Percentiles rank a stretch among this genome's conserved stretches.
Evolutionary conservation across 2,797 vertebrate species (phyloP).

Genomic region (Mionectes olivaceus): DNA sequence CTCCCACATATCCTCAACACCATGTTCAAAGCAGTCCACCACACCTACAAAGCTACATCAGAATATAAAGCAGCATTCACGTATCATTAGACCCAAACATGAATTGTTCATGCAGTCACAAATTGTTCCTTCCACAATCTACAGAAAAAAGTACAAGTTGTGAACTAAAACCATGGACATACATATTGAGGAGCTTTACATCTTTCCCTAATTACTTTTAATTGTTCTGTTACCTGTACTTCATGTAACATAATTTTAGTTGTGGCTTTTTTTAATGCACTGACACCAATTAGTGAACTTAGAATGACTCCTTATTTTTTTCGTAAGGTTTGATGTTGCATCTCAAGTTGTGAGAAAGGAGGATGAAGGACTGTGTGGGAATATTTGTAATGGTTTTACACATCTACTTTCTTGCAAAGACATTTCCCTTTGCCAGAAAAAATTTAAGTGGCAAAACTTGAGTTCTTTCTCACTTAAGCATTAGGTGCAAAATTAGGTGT

Average conservation of each 20-base stretch:
- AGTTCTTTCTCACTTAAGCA: background rate
- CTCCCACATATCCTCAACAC: too few species aligned
- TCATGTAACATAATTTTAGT: background rate
- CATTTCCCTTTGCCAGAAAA: background rate
- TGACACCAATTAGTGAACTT: background rate
- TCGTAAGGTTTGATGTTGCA: background rate
- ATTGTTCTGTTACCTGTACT: background rate
- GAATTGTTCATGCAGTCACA: too few species aligned
- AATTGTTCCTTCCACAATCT: background rate
- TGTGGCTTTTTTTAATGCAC: background rate
- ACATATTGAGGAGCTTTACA: background rate
- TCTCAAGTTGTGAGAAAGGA: background rate
- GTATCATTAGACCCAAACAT: too few species aligned
- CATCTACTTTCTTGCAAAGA: background rate
- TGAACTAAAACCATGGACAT: background rate
- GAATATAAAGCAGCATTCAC: too few species aligned
- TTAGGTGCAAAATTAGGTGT: background rate
- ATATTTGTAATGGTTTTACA: background rate
- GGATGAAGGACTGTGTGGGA: background rate
- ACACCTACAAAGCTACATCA: too few species aligned
- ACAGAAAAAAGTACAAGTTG: background rate
- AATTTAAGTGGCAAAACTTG: background rate
- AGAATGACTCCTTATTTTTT: background rate
- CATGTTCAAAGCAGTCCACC: too few species aligned
- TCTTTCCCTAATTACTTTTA: background rate